phyloP scores from a whole-genome alignment of 2,888 invertebrate genomes.

The Allacma fusca region DNA sequence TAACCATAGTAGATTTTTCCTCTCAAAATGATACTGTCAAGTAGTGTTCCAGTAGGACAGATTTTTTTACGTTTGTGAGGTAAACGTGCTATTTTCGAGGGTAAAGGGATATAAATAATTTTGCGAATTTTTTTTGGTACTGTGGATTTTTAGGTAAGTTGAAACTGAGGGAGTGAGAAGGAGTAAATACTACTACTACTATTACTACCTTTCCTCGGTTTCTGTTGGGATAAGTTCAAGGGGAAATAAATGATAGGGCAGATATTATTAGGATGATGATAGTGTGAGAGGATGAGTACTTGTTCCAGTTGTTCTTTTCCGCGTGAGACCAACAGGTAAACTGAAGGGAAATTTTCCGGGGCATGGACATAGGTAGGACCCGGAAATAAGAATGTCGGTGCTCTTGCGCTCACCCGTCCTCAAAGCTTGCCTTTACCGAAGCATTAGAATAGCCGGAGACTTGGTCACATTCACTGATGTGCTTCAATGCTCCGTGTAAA shows the following conservation, averaged over 20 bases:
- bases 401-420: constrained; percentile 44
- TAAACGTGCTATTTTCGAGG: too few relatives aligned
- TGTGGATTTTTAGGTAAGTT: too few relatives aligned
- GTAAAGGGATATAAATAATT: too few relatives aligned
- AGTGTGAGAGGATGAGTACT: not conserved
- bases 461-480: constrained; percentile 45
- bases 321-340: constrained; percentile 45
- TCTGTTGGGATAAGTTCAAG: too few relatives aligned
- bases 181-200: too few relatives aligned
- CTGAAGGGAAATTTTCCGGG: constrained; percentile 43
- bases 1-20: too few relatives aligned
- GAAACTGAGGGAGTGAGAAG: too few relatives aligned
- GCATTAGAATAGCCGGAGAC: not conserved
- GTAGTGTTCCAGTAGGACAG: too few relatives aligned
- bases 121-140: too few relatives aligned
- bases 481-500: constrained; percentile 45
- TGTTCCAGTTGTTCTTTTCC: constrained; percentile 25
- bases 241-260: not conserved
- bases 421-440: not conserved
- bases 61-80: too few relatives aligned
- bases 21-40: too few relatives aligned
- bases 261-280: not conserved
- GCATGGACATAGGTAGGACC: constrained; percentile 47
- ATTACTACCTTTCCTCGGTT: too few relatives aligned
- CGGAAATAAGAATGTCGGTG: constrained; percentile 49